phyloP scores from a whole-genome alignment of 2,888 invertebrate genomes.

The Neelides folsomi region DNA sequence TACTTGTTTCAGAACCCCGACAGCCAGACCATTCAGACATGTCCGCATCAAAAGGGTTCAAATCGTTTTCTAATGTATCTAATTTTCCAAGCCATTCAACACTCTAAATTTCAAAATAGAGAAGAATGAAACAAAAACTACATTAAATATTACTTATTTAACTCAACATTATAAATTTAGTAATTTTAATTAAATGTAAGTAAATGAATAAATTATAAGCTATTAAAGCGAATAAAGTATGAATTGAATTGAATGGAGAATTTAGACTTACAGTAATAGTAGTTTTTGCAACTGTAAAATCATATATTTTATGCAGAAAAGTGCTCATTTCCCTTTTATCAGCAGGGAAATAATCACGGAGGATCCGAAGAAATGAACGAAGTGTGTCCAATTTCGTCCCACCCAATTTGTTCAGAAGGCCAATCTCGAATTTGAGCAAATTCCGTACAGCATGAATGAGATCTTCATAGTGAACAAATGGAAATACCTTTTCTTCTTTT shows the following conservation, averaged over 20 bases:
- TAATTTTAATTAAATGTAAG: too few species aligned
- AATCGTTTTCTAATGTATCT: conserved; percentile 37
- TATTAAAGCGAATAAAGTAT: too few species aligned
- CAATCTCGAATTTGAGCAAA: conserved; percentile 70
- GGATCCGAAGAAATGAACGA: conserved; percentile 54
- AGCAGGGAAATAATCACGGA: conserved; percentile 68
- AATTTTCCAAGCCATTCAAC: conserved; percentile 46
- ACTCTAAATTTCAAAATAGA: conserved; percentile 41
- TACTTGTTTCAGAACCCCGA: conserved; percentile 53
- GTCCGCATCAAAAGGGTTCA: conserved; percentile 29
- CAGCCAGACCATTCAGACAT: conserved; percentile 61
- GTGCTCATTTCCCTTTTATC: conserved; percentile 48
- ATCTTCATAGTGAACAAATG: conserved; percentile 46
- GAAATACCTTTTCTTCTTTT: background rate
- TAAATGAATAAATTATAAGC: too few species aligned
- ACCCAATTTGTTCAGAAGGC: conserved; percentile 51
- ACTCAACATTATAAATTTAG: too few species aligned
- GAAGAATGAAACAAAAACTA: too few species aligned
- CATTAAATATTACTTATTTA: background rate
- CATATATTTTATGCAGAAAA: conserved; percentile 50
- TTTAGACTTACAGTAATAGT: conserved; percentile 33
- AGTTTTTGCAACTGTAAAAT: conserved; percentile 42
- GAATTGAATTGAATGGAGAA: too few species aligned
- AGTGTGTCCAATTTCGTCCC: conserved; percentile 61
- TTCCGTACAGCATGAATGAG: conserved; percentile 74